These are phyloP conservation scores for Podabrus alpinus DNA, from an alignment of 2,888 invertebrate genomes.

Conservation along the genomic window DNA sequence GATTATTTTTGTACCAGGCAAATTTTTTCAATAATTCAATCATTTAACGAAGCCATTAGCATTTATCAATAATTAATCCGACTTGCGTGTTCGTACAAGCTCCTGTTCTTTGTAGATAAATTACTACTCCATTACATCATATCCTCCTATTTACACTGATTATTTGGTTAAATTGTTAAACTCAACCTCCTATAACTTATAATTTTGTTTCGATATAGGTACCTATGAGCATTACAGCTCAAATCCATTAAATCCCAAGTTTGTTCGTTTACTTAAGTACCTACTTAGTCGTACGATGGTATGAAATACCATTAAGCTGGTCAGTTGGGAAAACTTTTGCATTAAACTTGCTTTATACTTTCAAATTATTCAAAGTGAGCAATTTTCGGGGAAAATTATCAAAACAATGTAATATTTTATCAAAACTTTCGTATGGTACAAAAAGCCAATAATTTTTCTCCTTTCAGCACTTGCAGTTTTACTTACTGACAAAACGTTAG, in stretches of 20 bases:
- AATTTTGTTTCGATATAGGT: constrained; percentile 4
- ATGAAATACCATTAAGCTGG: constrained; percentile 7
- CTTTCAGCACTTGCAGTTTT: no score
- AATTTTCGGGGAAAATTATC: constrained; percentile 5
- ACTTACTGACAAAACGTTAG: no score
- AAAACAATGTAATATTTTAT: background rate
- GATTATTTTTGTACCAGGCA: background rate
- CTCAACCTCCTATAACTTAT: constrained; percentile 19
- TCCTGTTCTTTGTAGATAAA: constrained; percentile 33
- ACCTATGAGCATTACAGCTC: background rate
- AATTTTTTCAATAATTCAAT: constrained; percentile 30
- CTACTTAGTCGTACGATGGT: background rate
- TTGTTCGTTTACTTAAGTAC: constrained; percentile 5
- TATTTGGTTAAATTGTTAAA: constrained; percentile 31
- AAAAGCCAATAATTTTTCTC: no score
- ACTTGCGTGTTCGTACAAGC: constrained; percentile 28
- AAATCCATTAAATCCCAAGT: constrained; percentile 10
- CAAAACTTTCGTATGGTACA: background rate
- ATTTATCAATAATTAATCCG: constrained; percentile 39
- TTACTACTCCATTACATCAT: constrained; percentile 28
- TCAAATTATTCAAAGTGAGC: constrained; percentile 5
- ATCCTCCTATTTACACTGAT: constrained; percentile 22
- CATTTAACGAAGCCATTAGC: constrained; percentile 33
- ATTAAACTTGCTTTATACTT: constrained; percentile 7
- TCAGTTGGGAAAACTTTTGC: constrained; percentile 12